phyloP scores from a whole-genome alignment of 1,140 invertebrate species.

The Magallana ariakensis region DNA sequence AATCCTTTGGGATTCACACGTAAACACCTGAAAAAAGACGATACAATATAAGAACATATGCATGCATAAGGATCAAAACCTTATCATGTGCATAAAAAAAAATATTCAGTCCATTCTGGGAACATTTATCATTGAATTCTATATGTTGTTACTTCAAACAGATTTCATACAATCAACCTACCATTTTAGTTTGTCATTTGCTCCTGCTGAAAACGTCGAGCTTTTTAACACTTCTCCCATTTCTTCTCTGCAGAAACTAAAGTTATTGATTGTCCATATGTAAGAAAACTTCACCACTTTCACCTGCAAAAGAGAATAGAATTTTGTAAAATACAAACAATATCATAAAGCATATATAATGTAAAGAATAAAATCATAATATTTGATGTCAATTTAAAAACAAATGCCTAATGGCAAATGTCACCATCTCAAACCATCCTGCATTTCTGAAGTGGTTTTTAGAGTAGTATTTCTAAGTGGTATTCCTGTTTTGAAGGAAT shows the following conservation, averaged over 20 bases:
- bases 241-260: conserved; percentile 96
- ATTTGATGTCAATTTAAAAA: not conserved
- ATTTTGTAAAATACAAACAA: too few species aligned
- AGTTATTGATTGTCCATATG: conserved; percentile 99
- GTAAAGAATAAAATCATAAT: not conserved
- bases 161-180: conserved; percentile 79
- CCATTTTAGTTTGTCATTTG: conserved; percentile 99
- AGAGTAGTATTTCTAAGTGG: too few species aligned
- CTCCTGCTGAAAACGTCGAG: conserved; percentile 98
- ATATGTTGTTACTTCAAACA: not conserved
- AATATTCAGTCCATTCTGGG: too few species aligned
- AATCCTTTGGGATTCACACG: conserved; percentile 99
- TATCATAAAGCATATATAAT: not conserved
- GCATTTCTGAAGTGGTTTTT: too few species aligned
- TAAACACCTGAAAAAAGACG: conserved; percentile 88
- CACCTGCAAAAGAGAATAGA: conserved; percentile 85
- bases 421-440: too few species aligned
- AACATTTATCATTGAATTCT: not conserved
- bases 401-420: too few species aligned
- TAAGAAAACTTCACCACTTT: conserved; percentile 99
- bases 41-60: conserved; percentile 32
- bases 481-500: too few species aligned
- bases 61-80: too few species aligned
- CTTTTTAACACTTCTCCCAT: conserved; percentile 99
- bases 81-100: too few species aligned